Base-by-base conservation (phyloP, 2,888 invertebrate genomes). In the Clitarchus hookeri region DNA sequence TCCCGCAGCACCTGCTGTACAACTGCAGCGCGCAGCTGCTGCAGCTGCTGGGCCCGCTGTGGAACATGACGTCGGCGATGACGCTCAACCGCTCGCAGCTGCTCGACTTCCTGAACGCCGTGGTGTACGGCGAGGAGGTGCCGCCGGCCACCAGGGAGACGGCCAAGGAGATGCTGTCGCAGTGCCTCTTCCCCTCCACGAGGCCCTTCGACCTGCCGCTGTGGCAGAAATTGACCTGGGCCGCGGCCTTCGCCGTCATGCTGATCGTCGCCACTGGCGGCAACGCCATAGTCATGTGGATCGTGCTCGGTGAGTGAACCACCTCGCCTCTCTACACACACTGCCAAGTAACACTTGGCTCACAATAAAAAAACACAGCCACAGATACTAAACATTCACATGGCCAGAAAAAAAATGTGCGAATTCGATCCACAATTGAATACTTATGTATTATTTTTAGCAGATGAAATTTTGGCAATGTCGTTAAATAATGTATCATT, bases 241-340 rank as follows among this genome's bases (percentile, higher is more conserved):
- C 88, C 19, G 53, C 88, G 23, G 88, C 90, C 4, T 90, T 90
- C 83, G 88, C 88, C 0, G 88, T 88, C 25, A 90, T 90, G 90
- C 88, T 90, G 3, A 83, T 89, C 4, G 89, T 90, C 2, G 89
- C 90, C 44, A 89, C 89, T 6, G 89, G 89, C 13, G 94, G 94
- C 6, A 94, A 94, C 89, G 89, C 92, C 44, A 92, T 93, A 77
- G 94, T 94, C 87, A 93, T 94, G 88, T 94, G 94, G 94, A 94
- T 94, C 84, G 93, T 94, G 2, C 88, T 91, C 9, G 91, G 91
- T 91, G 86, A 89, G 90, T 89, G n/a, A 13, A 82, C 36, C 36
- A 36, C 36, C 36, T 36, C 36, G 4, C 1, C 36, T 36, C 36
- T n/a, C n/a, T n/a, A n/a, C n/a, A 36, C 36, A 36, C 36, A 36